A percentile compares a stretch with the other conserved stretches of the same genome.
These are phyloP conservation scores for Amazona vittata DNA, from an alignment of 2,113 vertebrate species.

Conservation along the genomic window DNA sequence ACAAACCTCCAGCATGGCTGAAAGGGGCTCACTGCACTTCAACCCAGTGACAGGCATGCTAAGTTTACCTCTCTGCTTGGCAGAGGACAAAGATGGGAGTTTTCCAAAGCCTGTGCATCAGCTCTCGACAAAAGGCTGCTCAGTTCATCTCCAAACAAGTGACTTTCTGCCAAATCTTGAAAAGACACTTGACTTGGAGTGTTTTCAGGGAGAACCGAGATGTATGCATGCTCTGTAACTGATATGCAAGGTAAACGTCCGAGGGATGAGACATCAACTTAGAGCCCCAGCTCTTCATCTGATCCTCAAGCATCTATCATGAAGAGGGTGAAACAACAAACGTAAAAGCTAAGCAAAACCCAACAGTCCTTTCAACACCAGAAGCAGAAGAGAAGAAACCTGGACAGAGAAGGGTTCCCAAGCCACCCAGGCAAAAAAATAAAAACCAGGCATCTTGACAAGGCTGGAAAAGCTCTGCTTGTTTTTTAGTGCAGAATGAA, in stretches of 20 bases:
- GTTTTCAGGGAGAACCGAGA: neutral
- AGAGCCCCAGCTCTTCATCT: neutral
- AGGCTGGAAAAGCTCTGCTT: neutral
- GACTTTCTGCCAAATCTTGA: neutral
- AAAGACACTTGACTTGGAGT: neutral
- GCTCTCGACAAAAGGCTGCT: neutral
- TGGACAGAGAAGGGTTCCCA: neutral
- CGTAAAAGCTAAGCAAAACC: neutral
- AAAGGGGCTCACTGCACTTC: neutral
- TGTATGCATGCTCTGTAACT: neutral
- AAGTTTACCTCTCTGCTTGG: neutral
- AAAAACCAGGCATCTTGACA: neutral
- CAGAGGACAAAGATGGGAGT: neutral
- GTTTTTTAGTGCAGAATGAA: neutral
- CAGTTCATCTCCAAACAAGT: neutral
- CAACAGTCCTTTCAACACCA: neutral
- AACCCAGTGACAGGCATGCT: rapidly evolving
- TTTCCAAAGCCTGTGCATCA: neutral
- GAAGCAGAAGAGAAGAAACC: neutral
- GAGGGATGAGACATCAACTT: neutral
- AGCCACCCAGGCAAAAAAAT: neutral
- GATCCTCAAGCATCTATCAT: neutral
- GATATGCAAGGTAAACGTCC: neutral
- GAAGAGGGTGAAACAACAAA: neutral
- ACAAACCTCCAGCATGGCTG: neutral